Evolutionary conservation across 92 coral and sea anemone genomes (phyloP), one percentile per base, ranked within the genome.

Genomic region (Porites evermanni): DNA sequence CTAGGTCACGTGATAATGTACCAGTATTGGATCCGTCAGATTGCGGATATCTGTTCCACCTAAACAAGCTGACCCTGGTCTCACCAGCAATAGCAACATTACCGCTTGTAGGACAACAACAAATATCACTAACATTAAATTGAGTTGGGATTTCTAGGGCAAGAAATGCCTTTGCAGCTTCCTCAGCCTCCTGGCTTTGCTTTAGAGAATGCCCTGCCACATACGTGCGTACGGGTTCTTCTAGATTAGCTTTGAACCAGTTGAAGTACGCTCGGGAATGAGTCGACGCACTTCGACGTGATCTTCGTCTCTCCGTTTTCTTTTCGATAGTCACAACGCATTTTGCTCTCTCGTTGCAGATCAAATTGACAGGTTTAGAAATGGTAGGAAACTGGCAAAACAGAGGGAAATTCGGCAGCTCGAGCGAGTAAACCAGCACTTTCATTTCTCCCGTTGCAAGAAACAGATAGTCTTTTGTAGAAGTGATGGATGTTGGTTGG

Each of bases 221-320:
- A 11, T 88, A 86, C 0, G 92, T 91, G 18, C 94, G 93, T 4
- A 94, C 94, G 8, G 96, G 89, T 13, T 84, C 97, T 11, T 80
- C 93, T 6, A 68, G 60, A 12, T 51, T 81, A 4, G 95, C 91
- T 38, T 81, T 72, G 71, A 84, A 87, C 99, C 99, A 97, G 88
- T 95, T 97, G 83, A 93, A 97, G 84, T 97, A 97, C 24, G 96
- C 98, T 19, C 99, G 87, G 7, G 97, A 94, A 79, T 78, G 91
- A 23, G 91, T 87, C 16, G 81, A 83, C 20, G 92, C 88, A 12
- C 29, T 20, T 8, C 69, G 70, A 1, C 73, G 20, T 1, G 82
- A 58, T 44, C 32, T 63, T 52, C 82, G 79, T 70, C 88, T 73
- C 60, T 85, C 88, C 29, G 80, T 84, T 72, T 93, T 89, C 61